Evolutionary conservation across 2,797 vertebrate species (phyloP), one percentile per base, ranked within the genome.

Genomic region (Phrynocephalus forsythii): DNA sequence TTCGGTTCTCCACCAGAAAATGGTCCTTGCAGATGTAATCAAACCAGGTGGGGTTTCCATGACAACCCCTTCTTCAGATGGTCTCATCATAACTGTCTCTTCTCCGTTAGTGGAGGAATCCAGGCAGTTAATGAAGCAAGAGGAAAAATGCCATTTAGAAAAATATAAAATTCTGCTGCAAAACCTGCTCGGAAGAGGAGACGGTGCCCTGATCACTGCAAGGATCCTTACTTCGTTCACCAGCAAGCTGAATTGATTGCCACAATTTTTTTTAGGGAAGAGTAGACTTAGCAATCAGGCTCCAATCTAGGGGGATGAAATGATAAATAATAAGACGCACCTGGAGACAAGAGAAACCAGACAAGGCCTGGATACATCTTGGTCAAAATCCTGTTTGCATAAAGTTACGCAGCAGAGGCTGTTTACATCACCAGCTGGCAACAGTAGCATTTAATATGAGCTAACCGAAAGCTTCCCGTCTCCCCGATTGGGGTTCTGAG

Each of bases 31-130:
- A 83, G 48, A 72, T 79, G 26, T 63, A 72, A 88, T 84, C 68
- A 83, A 79, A 50, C 81, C 73, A 88, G 50, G 76, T 50, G 50
- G 67, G 52, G 87, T 88, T 88, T 79, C 87, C 82, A 88, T 84
- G 87, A 80, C 87, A 84, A 88, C 87, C 28, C 38, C 18, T 88
- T 26, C 75, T 79, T 18, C 2, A 16, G 33, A 79, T 84, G 67
- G 82, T 13, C 68, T 8, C n/a, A 50, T 88, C 82, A 79, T 66
- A 84, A 84, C 33, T 9, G 50, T 28, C 30, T 79, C 22, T 20
- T 33, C 30, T 72, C 9, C 75, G 48, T 79, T 83, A 79, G 77
- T 79, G 82, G 52, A 48, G 52, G 71, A 84, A 84, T 84, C 68
- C 38, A 66, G 52, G 68, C n/a, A 79, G 52, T 73, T 84, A 84